Base-by-base conservation (phyloP, 1,140 invertebrate genomes). In the Drosophila seguyi region DNA sequence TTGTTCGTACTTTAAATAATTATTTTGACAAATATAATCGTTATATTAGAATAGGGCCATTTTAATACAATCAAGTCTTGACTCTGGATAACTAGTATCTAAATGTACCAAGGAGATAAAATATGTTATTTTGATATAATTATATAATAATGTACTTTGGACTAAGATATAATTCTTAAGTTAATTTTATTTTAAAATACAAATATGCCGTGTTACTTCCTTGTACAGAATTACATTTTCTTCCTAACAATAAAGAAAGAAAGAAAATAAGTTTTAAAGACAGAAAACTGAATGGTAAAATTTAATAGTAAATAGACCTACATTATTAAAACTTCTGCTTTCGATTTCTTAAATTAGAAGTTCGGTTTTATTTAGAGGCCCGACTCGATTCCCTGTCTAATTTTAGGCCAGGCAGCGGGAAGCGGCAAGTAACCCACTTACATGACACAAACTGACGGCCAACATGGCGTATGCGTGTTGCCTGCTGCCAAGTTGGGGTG, bases 401-500 rank as follows among this genome's bases (percentile, higher is more conserved):
- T 69, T 27, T 45, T 34, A 18, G 52, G 42, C 52, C 42, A 41
- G 13, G 34, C 22, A 62, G 39, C n/a, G 42, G 34, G 25, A 25
- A 50, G 52, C 56, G 50, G 45, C 56, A 67, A 73, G 62, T 65
- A 76, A 83, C 76, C 76, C 80, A 82, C 84, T 80, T 80, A 80
- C 84, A 84, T 80, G 81, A 80, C 84, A 84, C 76, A 75, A 67
- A 74, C 60, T 88, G 85, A 88, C 81, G 67, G 72, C 67, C 81
- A 66, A 88, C 84, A 84, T 88, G 85, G 85, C 84, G 85, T 84
- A 90, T 90, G 84, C 85, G 85, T 84, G 68, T 63, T 90, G 65
- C 68, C 61, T 61, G 42, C 68, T 79, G 79, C 84, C 83, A 75
- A 48, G 44, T 60, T 61, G 71, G 65, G 67, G 63, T 31, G n/a